These are phyloP conservation scores for Kryphioiulus occultus DNA, from an alignment of 2,888 invertebrate genomes.

Conservation along the genomic window DNA sequence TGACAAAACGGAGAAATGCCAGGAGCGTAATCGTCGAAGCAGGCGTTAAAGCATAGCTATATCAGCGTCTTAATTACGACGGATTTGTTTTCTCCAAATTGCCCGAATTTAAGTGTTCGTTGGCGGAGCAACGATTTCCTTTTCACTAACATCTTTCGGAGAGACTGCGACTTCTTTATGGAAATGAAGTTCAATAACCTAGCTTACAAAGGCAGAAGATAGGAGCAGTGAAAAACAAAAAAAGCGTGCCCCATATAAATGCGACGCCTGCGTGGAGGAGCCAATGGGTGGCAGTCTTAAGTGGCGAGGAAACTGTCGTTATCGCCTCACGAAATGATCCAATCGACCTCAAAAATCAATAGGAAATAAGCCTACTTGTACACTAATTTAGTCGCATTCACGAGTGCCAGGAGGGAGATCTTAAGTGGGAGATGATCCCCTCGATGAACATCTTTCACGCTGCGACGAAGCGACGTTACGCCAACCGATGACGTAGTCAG, in stretches of 20 bases:
- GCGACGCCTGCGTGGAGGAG: constrained; percentile 28
- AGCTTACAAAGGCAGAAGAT: constrained; percentile 16
- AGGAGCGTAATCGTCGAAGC: background rate
- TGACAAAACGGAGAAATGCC: no score
- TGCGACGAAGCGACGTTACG: background rate
- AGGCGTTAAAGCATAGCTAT: background rate
- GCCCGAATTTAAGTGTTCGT: background rate
- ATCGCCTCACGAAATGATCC: constrained; percentile 40
- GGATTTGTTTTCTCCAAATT: constrained; percentile 6
- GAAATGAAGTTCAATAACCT: constrained; percentile 32
- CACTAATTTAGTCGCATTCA: constrained; percentile 39
- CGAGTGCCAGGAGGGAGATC: constrained; percentile 25
- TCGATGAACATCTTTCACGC: constrained; percentile 33
- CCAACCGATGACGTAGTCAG: background rate
- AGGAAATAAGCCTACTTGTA: constrained; percentile 39
- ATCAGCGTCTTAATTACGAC: background rate
- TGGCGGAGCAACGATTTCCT: background rate
- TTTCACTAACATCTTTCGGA: background rate
- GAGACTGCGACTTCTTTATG: constrained; percentile 1
- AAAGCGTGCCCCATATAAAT: background rate
- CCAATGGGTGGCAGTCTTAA: constrained; percentile 39
- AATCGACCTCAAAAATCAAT: constrained; percentile 40
- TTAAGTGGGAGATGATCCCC: constrained; percentile 39
- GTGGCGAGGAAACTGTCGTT: constrained; percentile 40
- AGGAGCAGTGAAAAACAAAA: background rate